Conservation (phyloP, 2,888 invertebrate species). For the Ophion ventricosus region DNA sequence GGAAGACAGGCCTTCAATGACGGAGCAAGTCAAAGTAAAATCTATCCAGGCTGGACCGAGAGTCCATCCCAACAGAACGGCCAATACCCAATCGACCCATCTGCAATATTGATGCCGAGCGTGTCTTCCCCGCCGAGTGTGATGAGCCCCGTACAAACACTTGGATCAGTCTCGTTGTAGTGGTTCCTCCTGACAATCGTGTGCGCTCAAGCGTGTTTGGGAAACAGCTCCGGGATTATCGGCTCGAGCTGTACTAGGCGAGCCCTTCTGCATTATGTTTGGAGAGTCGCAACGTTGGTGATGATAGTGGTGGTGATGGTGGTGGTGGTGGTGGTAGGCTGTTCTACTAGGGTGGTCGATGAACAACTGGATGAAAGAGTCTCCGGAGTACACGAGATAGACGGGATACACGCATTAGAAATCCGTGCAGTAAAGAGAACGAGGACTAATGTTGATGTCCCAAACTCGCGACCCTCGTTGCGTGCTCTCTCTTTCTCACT, state of each 20-base stretch:
- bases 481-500: constrained; percentile 74
- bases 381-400: constrained; percentile 21
- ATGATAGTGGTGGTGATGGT: constrained; percentile 17
- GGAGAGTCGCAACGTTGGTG: constrained; percentile 33
- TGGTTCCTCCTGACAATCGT: constrained; percentile 57
- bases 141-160: background rate
- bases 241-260: constrained; percentile 27
- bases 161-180: constrained; percentile 29
- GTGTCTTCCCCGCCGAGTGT: constrained; percentile 6
- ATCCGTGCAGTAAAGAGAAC: constrained; percentile 51
- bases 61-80: background rate
- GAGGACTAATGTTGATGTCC: constrained; percentile 55
- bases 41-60: constrained; percentile 10
- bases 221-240: constrained; percentile 47
- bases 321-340: constrained; percentile 34
- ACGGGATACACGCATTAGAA: constrained; percentile 26
- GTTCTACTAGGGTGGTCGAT: constrained; percentile 35
- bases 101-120: constrained; percentile 29
- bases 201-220: constrained; percentile 36
- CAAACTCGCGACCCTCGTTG: constrained; percentile 51
- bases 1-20: constrained; percentile 17
- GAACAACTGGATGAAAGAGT: constrained; percentile 49
- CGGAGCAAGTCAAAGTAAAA: constrained; percentile 48
- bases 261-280: constrained; percentile 54
- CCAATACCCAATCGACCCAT: constrained; percentile 15